Evolutionary conservation across 2,797 vertebrate species (phyloP), one percentile per base, ranked within the genome.

Genomic region (Brachyrhaphis roseni): DNA sequence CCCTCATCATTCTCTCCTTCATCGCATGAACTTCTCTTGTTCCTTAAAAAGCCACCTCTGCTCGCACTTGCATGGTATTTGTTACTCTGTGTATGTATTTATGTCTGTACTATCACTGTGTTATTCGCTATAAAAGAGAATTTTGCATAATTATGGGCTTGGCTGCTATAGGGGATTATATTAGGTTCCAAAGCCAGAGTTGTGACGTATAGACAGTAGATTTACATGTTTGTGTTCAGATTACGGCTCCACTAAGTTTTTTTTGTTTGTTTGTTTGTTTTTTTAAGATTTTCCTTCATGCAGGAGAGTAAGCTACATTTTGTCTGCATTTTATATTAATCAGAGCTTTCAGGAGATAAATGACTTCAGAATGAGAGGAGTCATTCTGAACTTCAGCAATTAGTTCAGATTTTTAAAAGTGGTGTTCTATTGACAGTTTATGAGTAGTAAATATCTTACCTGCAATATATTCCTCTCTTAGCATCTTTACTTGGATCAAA

Each of bases 131-230:
- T 93, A 90, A 59, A 71, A 87, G 78, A 92, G 80, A 82, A 88
- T 85, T 86, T 86, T 85, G 79, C 86, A 77, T 90, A 80, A 80
- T 81, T 88, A 87, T 85, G 88, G 86, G 86, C 90, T 90, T 90
- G 93, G 94, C 94, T 95, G 93, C 93, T 94, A 94, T 91, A 93
- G 74, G 90, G 81, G 91, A 82, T 90, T 88, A 88, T 91, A 91
- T 92, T 90, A 89, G 88, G 89, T 88, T 92, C 85, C 90, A 93
- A 92, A 91, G 89, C 86, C 90, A 90, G 85, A 92, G 62, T 75
- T 87, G 75, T 91, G 84, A 80, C 47, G 51, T 45, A 45, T 90
- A 88, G 90, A 83, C 74, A 68, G 84, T 86, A 82, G 85, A 79
- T 80, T 55, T 68, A n/a, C 49, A 74, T 82, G 41, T 86, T 57